Percentiles rank a stretch among this genome's conserved stretches.
Conservation (phyloP, 2,113 vertebrate genomes). For the Sminthopsis crassicaudata region DNA sequence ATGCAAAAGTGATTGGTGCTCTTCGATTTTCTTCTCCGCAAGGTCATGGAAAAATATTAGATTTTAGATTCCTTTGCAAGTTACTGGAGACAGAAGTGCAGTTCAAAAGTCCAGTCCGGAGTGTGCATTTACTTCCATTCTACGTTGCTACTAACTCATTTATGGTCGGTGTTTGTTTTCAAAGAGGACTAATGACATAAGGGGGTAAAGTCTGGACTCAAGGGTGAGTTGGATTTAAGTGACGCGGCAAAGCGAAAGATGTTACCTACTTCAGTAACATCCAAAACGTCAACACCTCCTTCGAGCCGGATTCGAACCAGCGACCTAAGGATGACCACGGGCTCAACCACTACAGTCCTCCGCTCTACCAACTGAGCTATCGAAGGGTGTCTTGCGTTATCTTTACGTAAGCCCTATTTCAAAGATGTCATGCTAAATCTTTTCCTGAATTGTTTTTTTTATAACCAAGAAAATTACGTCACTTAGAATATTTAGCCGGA, state of each 20-base stretch:
- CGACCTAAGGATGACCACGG: neutral
- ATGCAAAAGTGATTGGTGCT: neutral
- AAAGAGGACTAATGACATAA: too few relatives aligned
- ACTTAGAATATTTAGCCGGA: neutral
- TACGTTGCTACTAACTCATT: neutral
- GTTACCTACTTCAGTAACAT: neutral
- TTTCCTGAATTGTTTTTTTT: neutral
- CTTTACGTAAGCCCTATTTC: neutral
- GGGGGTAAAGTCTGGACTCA: too few relatives aligned
- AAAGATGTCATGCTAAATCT: neutral
- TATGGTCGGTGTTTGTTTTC: too few relatives aligned
- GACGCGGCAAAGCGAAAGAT: neutral
- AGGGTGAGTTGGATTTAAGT: too few relatives aligned
- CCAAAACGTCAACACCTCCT: neutral
- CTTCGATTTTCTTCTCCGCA: neutral
- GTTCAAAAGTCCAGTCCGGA: neutral
- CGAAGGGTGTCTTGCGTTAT: neutral
- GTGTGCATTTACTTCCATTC: neutral
- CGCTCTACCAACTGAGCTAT: slow-evolving; percentile 64
- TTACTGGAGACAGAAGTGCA: neutral
- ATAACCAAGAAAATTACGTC: neutral
- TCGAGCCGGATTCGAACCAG: slow-evolving; percentile 57
- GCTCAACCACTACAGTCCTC: slow-evolving; percentile 65
- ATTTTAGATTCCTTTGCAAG: neutral
- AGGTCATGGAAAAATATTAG: neutral